phyloP scores from a whole-genome alignment of 1,140 invertebrate species.

The Nasonia vitripennis region DNA sequence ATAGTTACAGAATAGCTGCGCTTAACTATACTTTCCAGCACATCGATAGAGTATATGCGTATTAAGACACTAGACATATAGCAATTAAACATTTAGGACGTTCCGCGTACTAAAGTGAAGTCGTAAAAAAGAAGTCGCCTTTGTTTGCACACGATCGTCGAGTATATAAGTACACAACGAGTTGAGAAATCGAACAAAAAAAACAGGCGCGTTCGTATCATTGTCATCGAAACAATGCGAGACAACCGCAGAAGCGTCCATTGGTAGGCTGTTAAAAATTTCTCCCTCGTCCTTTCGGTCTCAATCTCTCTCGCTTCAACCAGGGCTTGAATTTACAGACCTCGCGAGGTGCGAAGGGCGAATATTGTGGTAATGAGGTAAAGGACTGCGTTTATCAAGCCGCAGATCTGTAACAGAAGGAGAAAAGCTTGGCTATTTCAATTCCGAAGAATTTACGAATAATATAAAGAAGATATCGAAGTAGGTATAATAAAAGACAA shows the following conservation, averaged over 20 bases:
- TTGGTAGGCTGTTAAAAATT: not conserved
- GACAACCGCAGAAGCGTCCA: not conserved
- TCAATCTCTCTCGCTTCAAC: not conserved
- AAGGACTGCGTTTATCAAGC: slow-evolving; percentile 80
- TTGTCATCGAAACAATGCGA: not conserved
- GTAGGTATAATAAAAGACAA: slow-evolving; percentile 7
- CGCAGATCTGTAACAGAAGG: slow-evolving; percentile 79
- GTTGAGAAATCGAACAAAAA: not conserved
- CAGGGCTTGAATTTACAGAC: slow-evolving; percentile 73
- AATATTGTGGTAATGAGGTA: slow-evolving; percentile 86
- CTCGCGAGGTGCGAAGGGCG: slow-evolving; percentile 82
- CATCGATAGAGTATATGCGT: not conserved
- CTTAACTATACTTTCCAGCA: not conserved
- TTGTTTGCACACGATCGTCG: not conserved
- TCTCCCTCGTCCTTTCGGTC: not conserved
- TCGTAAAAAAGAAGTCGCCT: not conserved
- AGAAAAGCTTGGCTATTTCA: not conserved
- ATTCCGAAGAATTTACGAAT: not conserved
- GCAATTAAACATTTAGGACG: not conserved
- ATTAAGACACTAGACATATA: not conserved
- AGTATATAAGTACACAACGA: not conserved
- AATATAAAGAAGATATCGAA: not conserved
- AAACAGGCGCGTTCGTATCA: not conserved
- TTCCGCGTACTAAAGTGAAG: not conserved
- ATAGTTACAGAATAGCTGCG: not conserved